Base-by-base conservation (phyloP, 35 echinoderm and acorn worm species). In the Patiria miniata region DNA sequence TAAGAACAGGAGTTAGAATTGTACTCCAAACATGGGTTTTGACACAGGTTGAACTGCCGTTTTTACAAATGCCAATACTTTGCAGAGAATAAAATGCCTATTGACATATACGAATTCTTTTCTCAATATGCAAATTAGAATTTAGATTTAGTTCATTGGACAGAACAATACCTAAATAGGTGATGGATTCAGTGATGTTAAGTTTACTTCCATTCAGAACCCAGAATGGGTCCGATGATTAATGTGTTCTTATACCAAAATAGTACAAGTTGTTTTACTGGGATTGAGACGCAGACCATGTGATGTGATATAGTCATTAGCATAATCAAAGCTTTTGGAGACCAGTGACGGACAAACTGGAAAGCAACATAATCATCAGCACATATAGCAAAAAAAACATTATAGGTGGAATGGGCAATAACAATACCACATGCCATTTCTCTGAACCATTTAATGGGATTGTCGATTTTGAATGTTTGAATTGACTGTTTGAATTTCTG, bases 281-380 rank as follows among this genome's bases (percentile, higher is more conserved):
- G 32, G 32, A 78, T 78, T 78, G 39, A 78, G 36, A 37, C 77
- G 8, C 32, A 78, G 9, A 40, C 19, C 19, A 29, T 39, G 37
- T 2, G 78, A 39, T 37, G 36, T 80, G 22, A 82, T 51, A 30
- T 82, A 82, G 16, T 52, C 16, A 82, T 82, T 82, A 1, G 79
- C 79, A 82, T 51, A 50, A 51, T 82, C 40, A 82, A 82, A 82
- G 52, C 40, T 82, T 6, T 52, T 82, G 79, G 19, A 82, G 32
- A 50, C 79, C 79, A 50, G 40, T 52, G 19, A 23, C 32, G 26
- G 79, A 19, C 33, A 82, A 16, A 33, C 79, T 82, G 12, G 40
- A 51, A 51, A 82, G 39, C 40, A 82, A 33, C 39, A 82, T n/a
- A 1, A 51, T 82, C 79, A 82, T 82, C 79, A 17, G 79, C 79